Evolutionary conservation across 1,140 invertebrate species (phyloP).

Genomic region (Trichogramma pretiosum): DNA sequence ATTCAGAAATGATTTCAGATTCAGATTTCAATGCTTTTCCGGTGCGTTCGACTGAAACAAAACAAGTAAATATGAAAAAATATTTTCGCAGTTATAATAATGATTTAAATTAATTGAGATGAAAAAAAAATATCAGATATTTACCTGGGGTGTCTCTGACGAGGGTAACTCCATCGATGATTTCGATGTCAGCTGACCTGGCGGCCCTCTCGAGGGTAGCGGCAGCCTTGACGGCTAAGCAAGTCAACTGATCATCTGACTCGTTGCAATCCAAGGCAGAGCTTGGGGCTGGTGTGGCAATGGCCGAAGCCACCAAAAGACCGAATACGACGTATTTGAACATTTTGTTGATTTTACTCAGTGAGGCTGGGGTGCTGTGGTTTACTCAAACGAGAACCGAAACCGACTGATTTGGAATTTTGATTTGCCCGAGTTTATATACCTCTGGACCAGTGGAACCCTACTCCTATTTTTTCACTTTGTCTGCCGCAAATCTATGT

Average conservation of each 20-base stretch:
- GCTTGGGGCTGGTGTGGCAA: conserved; percentile 5
- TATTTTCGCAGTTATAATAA: neutral
- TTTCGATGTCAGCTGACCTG: neutral
- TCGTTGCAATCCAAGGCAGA: neutral
- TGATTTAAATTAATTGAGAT: neutral
- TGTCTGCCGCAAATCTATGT: too few relatives aligned
- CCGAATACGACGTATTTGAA: neutral
- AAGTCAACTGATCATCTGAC: neutral
- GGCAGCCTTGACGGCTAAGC: neutral
- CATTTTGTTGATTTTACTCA: neutral
- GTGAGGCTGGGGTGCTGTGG: too few relatives aligned
- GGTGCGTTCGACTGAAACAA: neutral
- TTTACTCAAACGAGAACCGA: too few relatives aligned
- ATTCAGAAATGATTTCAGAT: neutral
- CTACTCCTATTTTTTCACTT: too few relatives aligned
- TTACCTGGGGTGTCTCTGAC: neutral
- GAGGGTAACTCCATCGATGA: neutral
- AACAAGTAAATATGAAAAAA: too few relatives aligned
- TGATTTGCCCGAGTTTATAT: too few relatives aligned
- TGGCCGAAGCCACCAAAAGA: neutral
- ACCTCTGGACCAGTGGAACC: too few relatives aligned
- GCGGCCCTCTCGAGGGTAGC: neutral
- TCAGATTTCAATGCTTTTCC: neutral
- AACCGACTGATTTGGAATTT: too few relatives aligned
- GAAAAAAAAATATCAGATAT: neutral